These are phyloP conservation scores for Lithophane leautieri DNA, from an alignment of 2,888 invertebrate species.

Conservation along the genomic window DNA sequence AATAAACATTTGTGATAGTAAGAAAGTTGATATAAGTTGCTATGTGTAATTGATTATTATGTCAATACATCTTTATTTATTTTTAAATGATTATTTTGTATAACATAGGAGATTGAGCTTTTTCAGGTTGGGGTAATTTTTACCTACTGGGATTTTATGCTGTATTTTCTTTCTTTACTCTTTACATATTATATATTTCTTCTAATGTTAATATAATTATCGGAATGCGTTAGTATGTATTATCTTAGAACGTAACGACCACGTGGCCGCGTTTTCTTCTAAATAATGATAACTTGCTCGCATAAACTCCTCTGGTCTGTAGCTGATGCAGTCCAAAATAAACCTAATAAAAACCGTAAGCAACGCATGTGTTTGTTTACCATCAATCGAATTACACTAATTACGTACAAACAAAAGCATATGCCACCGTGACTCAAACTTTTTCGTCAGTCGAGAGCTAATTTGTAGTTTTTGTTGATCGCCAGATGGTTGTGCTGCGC, in stretches of 20 bases:
- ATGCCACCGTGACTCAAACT: slow-evolving; percentile 84
- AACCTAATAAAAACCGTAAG: slow-evolving; percentile 14
- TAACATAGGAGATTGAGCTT: not conserved
- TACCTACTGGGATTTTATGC: not conserved
- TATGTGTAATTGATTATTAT: slow-evolving; percentile 11
- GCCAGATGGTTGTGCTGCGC: slow-evolving; percentile 78
- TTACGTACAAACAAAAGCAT: slow-evolving; percentile 82
- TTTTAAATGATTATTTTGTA: not conserved
- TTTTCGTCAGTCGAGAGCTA: slow-evolving; percentile 68
- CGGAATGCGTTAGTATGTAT: not conserved
- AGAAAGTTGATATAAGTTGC: not conserved
- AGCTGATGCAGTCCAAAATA: slow-evolving; percentile 18
- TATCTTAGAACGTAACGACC: not conserved
- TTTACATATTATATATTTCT: too few species aligned
- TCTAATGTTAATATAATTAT: too few species aligned
- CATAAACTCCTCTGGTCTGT: not conserved
- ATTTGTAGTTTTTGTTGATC: slow-evolving; percentile 77
- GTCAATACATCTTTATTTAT: not conserved
- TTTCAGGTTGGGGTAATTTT: too few species aligned
- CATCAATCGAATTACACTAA: slow-evolving; percentile 77
- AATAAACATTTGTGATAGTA: not conserved
- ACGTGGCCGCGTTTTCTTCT: not conserved
- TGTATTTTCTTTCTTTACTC: too few species aligned
- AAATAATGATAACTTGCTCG: not conserved
- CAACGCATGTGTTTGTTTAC: slow-evolving; percentile 48